Evolutionary conservation across 2,797 vertebrate species (phyloP).

Genomic region (Leucoraja ocellata): DNA sequence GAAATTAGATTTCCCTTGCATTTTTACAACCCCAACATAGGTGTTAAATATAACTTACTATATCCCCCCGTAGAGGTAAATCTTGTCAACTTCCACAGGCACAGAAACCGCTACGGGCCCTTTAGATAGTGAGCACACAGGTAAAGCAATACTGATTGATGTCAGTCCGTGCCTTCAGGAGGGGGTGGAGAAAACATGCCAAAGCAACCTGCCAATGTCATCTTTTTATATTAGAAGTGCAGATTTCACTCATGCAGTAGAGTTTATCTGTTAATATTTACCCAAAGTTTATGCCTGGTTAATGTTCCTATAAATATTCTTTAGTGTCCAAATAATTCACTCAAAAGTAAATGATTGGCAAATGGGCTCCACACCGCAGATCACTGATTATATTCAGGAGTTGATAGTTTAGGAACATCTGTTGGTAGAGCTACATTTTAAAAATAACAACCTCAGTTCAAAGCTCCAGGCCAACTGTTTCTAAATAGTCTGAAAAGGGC

Average conservation of each 20-base stretch:
- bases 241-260: neutral
- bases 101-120: neutral
- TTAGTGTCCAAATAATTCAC: constrained; percentile 24
- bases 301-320: constrained; percentile 29
- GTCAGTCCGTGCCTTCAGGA: neutral
- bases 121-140: neutral
- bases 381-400: constrained; percentile 9
- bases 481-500: too few relatives aligned
- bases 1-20: neutral
- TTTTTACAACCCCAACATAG: neutral
- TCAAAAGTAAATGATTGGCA: constrained; percentile 30
- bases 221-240: neutral
- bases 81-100: neutral
- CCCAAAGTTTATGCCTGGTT: constrained; percentile 24
- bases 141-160: neutral
- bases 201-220: neutral
- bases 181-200: neutral
- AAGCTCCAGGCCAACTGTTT: neutral
- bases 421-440: neutral
- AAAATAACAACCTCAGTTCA: neutral
- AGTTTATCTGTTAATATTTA: constrained; percentile 24
- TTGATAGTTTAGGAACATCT: neutral
- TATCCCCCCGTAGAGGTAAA: neutral
- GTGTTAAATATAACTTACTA: neutral
- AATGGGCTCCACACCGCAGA: neutral